Percentiles rank a stretch among this genome's conserved stretches.
Conservation (phyloP, 2,113 vertebrate species). For the Plestiodon gilberti region DNA sequence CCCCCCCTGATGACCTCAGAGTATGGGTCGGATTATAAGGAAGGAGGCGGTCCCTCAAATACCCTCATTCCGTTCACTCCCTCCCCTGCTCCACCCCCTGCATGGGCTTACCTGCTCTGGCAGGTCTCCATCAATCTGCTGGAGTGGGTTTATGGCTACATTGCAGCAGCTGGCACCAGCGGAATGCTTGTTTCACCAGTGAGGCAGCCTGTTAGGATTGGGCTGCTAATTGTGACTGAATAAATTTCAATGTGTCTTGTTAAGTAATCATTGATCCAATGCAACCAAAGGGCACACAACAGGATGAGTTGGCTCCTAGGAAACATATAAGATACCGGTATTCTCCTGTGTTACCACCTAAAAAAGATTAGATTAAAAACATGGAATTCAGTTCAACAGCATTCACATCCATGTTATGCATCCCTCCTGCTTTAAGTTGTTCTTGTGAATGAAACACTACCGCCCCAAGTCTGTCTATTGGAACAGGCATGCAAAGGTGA, state of each 20-base stretch:
- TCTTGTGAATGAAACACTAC: constrained; percentile 3
- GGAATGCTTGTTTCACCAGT: too few relatives aligned
- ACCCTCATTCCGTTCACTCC: too few relatives aligned
- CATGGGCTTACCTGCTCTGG: too few relatives aligned
- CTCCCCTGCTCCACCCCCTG: too few relatives aligned
- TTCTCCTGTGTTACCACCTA: constrained; percentile 51
- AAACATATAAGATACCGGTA: constrained; percentile 9
- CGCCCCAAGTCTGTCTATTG: background rate
- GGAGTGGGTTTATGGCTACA: too few relatives aligned
- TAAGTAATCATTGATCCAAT: constrained; percentile 39
- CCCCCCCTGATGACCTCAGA: too few relatives aligned
- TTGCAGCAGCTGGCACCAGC: too few relatives aligned
- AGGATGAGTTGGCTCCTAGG: constrained; percentile 33
- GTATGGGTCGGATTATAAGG: too few relatives aligned
- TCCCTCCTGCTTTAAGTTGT: background rate
- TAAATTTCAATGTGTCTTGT: constrained; percentile 56
- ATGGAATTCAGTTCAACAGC: constrained; percentile 47
- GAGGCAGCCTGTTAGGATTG: too few relatives aligned
- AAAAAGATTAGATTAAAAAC: constrained; percentile 45
- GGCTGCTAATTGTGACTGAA: constrained; percentile 59
- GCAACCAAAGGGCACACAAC: constrained; percentile 44
- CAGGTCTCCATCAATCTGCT: too few relatives aligned
- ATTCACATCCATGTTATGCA: constrained; percentile 5
- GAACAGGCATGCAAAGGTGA: background rate
- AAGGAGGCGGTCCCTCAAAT: too few relatives aligned